Base-by-base conservation (phyloP, 92 coral and sea anemone species). In the Isaurus tuberculatus region DNA sequence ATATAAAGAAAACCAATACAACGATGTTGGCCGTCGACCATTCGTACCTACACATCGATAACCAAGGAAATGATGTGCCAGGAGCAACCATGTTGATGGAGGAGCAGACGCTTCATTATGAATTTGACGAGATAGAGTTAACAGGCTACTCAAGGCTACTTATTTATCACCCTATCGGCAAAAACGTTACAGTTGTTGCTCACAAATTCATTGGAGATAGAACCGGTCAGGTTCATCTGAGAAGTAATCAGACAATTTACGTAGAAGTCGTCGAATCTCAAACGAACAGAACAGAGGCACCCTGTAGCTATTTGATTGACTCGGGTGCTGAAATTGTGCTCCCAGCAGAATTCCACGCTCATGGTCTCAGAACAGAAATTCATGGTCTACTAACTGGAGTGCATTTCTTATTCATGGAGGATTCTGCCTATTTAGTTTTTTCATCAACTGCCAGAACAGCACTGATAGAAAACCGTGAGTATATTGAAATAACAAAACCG, bases 11-110 rank as follows among this genome's bases (percentile, higher is more conserved):
- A 40, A 74, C 86, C 15, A 90, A 90, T 32, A 48, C 88, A 19
- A 80, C 93, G 26, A 79, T 83, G 80, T 37, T 90, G 2, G 83
- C 86, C 2, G 93, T 90, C 4, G 93, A 90, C 68, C 87, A 86
- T 65, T 87, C 86, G 5, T 90, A 74, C 58, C 58, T 90, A 43
- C 93, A 90, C 77, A 73, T 90, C 32, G 93, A 83, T 36, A 90
- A 90, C 70, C 80, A 85, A 26, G 90, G 93, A 1, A 51, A 79
- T 42, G 40, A 83, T 32, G 93, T 90, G 13, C 83, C 84, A 25
- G 93, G 91, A 29, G 90, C 93, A n/a, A 86, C 93, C 26, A 43
- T 83, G 74, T 32, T 90, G 17, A 90, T 87, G 93, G 93, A 90
- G 36, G 73, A 90, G 22, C 11, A 70, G 14, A 90, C 88, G 0